These are phyloP conservation scores for Mystacides longicornis DNA, from an alignment of 2,888 invertebrate genomes.

Conservation along the genomic window DNA sequence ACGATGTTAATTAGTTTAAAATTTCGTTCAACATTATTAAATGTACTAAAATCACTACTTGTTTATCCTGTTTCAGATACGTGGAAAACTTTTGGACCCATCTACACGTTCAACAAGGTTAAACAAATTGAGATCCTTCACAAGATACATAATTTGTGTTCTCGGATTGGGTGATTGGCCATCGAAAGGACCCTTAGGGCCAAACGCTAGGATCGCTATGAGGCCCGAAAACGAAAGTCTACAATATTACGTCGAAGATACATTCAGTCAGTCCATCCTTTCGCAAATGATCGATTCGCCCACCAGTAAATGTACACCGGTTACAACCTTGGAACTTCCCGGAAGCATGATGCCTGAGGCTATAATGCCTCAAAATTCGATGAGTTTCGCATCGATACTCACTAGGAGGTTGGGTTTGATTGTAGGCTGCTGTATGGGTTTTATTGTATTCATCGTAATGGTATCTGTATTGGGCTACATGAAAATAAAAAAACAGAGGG, in stretches of 20 bases:
- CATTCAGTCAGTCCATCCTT: conserved; percentile 49
- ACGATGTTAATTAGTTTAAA: too few relatives aligned
- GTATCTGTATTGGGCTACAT: conserved; percentile 79
- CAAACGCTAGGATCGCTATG: conserved; percentile 48
- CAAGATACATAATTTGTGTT: conserved; percentile 80
- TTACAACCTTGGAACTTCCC: conserved; percentile 65
- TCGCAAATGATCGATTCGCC: conserved; percentile 60
- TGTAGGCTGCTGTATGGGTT: conserved; percentile 80
- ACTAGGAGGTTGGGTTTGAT: conserved; percentile 77
- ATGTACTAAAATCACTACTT: too few relatives aligned
- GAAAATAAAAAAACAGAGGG: conserved; percentile 76
- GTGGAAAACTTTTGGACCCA: conserved; percentile 67
- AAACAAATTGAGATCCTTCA: conserved; percentile 67
- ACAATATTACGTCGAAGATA: conserved; percentile 48
- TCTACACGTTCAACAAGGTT: conserved; percentile 67
- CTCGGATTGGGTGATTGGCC: conserved; percentile 76
- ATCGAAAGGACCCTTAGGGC: conserved; percentile 38
- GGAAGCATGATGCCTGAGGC: conserved; percentile 52
- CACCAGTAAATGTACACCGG: conserved; percentile 69
- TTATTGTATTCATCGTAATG: conserved; percentile 75
- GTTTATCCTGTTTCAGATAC: conserved; percentile 49
- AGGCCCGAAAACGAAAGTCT: conserved; percentile 38
- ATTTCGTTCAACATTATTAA: too few relatives aligned
- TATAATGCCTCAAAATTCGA: conserved; percentile 57
- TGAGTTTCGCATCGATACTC: conserved; percentile 66